Evolutionary conservation across 2,888 invertebrate genomes (phyloP).

Genomic region (Cerastis leucographa): DNA sequence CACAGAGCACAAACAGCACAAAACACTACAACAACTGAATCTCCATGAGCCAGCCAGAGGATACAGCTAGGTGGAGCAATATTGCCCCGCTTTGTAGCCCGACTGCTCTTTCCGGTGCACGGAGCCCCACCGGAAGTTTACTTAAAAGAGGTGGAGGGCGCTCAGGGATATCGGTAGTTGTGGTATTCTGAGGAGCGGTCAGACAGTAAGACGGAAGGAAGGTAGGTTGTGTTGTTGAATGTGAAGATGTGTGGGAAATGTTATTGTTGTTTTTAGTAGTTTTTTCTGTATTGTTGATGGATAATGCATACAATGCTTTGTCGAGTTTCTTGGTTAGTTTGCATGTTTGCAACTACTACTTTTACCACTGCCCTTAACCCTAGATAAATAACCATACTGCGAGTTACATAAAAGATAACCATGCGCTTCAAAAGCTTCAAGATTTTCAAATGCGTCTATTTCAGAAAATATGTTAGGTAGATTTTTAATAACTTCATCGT

Average conservation of each 20-base stretch:
- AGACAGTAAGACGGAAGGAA: not conserved
- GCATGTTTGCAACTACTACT: too few species aligned
- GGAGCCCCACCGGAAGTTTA: conserved; percentile 75
- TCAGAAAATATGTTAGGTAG: too few species aligned
- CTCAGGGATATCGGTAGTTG: conserved; percentile 53
- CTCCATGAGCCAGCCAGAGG: conserved; percentile 40
- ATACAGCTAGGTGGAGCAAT: conserved; percentile 59
- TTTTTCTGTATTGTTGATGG: not conserved
- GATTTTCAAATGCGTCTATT: too few species aligned
- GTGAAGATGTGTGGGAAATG: conserved; percentile 10
- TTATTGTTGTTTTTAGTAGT: conserved; percentile 3
- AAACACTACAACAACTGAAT: conserved; percentile 40
- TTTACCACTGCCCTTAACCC: too few species aligned
- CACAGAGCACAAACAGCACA: conserved; percentile 18
- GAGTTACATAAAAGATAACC: too few species aligned
- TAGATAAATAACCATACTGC: too few species aligned
- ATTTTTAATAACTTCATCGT: too few species aligned
- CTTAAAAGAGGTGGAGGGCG: conserved; percentile 71
- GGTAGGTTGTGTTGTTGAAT: conserved; percentile 33
- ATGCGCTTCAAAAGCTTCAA: too few species aligned
- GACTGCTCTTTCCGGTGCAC: conserved; percentile 72
- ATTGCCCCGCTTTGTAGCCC: conserved; percentile 67
- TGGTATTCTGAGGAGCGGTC: conserved; percentile 60
- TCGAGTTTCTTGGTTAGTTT: not conserved
- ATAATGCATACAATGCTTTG: not conserved